phyloP scores from a whole-genome alignment of 1,140 invertebrate genomes.

The Dendroctonus ponderosae region DNA sequence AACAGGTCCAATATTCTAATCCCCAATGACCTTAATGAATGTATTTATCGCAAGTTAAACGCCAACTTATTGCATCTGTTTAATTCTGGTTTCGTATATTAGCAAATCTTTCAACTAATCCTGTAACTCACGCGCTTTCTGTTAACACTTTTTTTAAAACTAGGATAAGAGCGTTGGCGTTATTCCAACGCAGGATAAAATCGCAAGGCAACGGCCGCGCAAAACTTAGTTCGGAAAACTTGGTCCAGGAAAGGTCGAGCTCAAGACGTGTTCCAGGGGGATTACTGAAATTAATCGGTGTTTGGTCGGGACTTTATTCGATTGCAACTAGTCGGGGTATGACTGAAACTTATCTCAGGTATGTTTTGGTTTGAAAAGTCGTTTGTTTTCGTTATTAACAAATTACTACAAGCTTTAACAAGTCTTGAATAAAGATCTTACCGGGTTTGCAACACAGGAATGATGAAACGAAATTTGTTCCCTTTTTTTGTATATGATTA shows the following conservation, averaged over 20 bases:
- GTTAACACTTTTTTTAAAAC: slow-evolving; percentile 16
- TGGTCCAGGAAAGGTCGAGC: not conserved
- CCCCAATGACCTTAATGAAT: too few relatives aligned
- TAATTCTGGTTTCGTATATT: too few relatives aligned
- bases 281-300: not conserved
- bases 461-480: too few relatives aligned
- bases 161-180: slow-evolving; percentile 19
- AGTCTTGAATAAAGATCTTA: too few relatives aligned
- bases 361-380: not conserved
- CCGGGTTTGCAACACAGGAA: too few relatives aligned
- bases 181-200: slow-evolving; percentile 17
- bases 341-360: slow-evolving; percentile 17
- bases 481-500: too few relatives aligned
- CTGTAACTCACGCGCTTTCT: slow-evolving; percentile 2
- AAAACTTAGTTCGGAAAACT: slow-evolving; percentile 5
- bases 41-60: too few relatives aligned
- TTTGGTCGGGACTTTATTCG: not conserved
- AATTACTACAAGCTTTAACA: too few relatives aligned
- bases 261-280: slow-evolving; percentile 1
- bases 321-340: slow-evolving; percentile 1
- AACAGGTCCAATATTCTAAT: too few relatives aligned
- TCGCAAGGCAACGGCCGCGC: slow-evolving; percentile 21
- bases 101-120: not conserved
- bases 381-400: too few relatives aligned
- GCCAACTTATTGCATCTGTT: too few relatives aligned